Evolutionary conservation across 1,140 invertebrate species (phyloP), one percentile per base, ranked within the genome.

Genomic region (Eupeodes corollae): DNA sequence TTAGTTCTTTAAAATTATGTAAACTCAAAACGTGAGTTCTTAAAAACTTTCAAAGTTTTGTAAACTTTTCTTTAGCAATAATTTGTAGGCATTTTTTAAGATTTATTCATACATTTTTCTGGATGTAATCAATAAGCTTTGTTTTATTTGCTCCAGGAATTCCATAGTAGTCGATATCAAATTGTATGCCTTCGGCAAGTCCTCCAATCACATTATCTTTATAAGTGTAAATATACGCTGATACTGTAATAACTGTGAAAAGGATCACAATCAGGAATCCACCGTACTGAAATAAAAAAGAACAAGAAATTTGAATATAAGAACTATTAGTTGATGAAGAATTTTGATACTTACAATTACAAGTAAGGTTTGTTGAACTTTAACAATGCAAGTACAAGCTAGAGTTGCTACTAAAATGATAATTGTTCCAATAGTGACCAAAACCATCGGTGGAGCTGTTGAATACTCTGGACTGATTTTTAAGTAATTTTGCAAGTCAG

Each of bases 381-480:
- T 51, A 6, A 51, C 50, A 32, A 45, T 51, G 10, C 50, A 51
- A 2, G 46, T 44, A 14, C 50, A 51, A 13, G 50, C 50, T 3
- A 51, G 13, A 11, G 46, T 47, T 15, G 46, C 42, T 5, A 30
- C 50, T 15, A 51, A 51, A 14, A 51, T 32, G 30, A 51, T 42
- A 12, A 51, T 37, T 15, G 42, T 42, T 26, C 50, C 50, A 9
- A 45, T 40, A 8, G 31, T 35, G 16, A 51, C 33, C 9, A 51
- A 15, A 34, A 51, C 16, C 21, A 41, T 39, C 8, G 50, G 50
- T n/a, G 43, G 46, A 21, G 32, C 32, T 40, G 38, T 39, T 18
- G 50, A 47, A n/a, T 51, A 48, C 5, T 41, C 42, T 26, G 21
- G 13, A 44, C 43, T 51, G 13, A 48, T 48, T 40, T 44, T 34